Conservation (phyloP, 2,113 vertebrate genomes). For the Dicrurus megarhynchus region DNA sequence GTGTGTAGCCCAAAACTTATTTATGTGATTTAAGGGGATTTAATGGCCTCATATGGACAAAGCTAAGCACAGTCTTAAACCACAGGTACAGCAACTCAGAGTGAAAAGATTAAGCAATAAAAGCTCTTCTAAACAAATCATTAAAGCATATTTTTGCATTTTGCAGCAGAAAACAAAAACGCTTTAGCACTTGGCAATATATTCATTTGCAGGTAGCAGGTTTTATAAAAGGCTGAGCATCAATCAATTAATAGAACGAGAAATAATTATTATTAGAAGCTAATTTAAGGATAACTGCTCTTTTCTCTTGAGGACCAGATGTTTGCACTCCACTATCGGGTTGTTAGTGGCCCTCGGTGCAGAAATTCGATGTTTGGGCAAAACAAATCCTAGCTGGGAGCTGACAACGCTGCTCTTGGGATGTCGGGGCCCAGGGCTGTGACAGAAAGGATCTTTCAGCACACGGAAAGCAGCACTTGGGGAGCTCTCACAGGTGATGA, state of each 20-base stretch:
- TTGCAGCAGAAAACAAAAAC: not conserved
- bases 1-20: not conserved
- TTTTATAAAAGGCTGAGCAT: not conserved
- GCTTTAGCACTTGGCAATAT: not conserved
- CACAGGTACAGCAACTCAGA: not conserved
- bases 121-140: not conserved
- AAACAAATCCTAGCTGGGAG: not conserved
- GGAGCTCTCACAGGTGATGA: not conserved
- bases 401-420: rapidly evolving
- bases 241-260: not conserved
- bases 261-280: not conserved
- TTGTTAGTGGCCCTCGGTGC: not conserved
- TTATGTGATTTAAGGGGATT: not conserved
- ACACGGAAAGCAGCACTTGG: not conserved
- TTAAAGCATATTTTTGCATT: not conserved
- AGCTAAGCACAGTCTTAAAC: not conserved
- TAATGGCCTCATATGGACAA: not conserved
- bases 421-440: not conserved
- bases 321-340: not conserved
- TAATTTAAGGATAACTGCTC: not conserved
- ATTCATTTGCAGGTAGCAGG: not conserved
- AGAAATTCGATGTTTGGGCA: not conserved
- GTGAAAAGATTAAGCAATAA: not conserved
- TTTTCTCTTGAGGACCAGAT: not conserved
- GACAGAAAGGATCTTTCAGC: not conserved